A percentile compares a stretch with the other conserved stretches of the same genome.
Evolutionary conservation across 2,797 vertebrate species (phyloP).

Genomic region (Chrosomus eos): DNA sequence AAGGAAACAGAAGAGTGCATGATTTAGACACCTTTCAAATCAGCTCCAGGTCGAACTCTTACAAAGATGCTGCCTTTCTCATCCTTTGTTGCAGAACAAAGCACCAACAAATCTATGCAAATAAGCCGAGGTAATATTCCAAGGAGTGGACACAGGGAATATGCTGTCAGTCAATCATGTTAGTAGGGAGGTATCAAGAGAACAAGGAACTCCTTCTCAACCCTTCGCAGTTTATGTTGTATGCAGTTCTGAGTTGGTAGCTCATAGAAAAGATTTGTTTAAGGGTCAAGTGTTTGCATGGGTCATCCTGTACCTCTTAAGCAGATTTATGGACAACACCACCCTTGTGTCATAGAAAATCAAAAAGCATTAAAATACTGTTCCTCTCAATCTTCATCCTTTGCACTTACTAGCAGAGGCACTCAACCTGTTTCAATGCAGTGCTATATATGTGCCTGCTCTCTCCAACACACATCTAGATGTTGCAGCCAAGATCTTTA

Average conservation of each 20-base stretch:
- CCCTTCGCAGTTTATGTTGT: not conserved
- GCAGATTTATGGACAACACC: not conserved
- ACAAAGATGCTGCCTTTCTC: not conserved
- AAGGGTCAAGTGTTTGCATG: not conserved
- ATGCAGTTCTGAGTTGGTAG: not conserved
- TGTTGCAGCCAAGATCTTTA: slow-evolving; percentile 5
- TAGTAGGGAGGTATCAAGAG: not conserved
- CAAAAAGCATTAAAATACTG: not conserved
- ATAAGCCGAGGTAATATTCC: not conserved
- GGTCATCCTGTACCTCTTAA: slow-evolving; percentile 20
- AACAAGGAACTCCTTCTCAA: not conserved
- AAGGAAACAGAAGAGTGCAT: not conserved
- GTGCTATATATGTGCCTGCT: not conserved
- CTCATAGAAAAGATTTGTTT: not conserved
- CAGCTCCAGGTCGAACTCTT: not conserved
- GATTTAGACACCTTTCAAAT: not conserved
- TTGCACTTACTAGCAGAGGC: not conserved
- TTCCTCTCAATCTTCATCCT: not conserved
- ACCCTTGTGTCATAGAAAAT: not conserved
- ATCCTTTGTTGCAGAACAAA: not conserved
- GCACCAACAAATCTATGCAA: not conserved
- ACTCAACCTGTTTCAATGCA: not conserved
- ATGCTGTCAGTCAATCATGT: not conserved
- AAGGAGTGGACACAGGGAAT: not conserved
- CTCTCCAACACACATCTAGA: not conserved